Conservation (phyloP, 2,797 vertebrate genomes). For the Graptemys geographica region DNA sequence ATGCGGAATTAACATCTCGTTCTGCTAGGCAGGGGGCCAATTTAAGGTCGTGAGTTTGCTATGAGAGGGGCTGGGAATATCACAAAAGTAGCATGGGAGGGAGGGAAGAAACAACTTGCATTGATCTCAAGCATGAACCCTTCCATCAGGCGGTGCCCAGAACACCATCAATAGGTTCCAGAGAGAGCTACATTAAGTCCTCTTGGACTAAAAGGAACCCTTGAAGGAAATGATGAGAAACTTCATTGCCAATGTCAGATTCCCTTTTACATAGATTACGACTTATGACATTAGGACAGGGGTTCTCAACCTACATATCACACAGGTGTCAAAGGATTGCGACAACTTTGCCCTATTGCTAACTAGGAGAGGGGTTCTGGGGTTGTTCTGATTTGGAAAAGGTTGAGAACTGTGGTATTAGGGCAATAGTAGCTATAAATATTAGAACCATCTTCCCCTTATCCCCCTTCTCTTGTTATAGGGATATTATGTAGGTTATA, state of each 20-base stretch:
- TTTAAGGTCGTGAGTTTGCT: neutral
- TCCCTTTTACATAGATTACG: neutral
- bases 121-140: neutral
- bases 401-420: neutral
- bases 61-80: neutral
- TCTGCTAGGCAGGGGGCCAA: neutral
- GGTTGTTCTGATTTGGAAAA: neutral
- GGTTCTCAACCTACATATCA: neutral
- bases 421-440: neutral
- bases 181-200: neutral
- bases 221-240: fast-evolving
- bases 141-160: fast-evolving
- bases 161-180: neutral
- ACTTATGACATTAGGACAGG: neutral
- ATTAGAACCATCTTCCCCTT: neutral
- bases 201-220: neutral
- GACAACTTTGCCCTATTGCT: neutral
- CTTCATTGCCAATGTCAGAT: neutral
- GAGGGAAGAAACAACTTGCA: neutral
- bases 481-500: neutral
- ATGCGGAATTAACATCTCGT: neutral
- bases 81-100: neutral
- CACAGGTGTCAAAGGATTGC: neutral
- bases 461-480: neutral
- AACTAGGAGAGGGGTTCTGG: neutral